A percentile compares a stretch with the other conserved stretches of the same genome.
phyloP scores from a whole-genome alignment of 37 sponge, comb jelly and placozoan species.

The Hexactinellida sp. region DNA sequence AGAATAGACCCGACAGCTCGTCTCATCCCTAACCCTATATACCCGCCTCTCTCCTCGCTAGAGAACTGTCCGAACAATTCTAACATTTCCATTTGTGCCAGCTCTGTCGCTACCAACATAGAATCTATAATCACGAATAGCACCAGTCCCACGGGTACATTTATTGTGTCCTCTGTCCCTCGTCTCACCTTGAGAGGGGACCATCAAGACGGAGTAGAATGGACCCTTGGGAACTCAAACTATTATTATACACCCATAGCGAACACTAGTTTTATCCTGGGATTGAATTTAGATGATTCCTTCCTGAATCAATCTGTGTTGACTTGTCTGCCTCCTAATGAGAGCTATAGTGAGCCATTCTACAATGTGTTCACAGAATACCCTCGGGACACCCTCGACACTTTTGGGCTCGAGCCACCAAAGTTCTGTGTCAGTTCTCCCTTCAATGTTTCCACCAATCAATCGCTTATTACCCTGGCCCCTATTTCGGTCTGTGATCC shows the following conservation, averaged over 20 bases:
- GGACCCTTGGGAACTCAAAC: not conserved
- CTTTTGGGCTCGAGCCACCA: not conserved
- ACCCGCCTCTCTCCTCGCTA: not conserved
- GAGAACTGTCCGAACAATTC: not conserved
- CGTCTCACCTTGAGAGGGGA: not conserved
- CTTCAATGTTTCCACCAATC: not conserved
- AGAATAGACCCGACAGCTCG: not conserved
- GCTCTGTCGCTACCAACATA: not conserved
- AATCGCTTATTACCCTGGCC: not conserved
- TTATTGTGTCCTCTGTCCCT: not conserved
- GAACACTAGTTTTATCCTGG: not conserved
- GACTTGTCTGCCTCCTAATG: not conserved
- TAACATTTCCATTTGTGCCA: not conserved
- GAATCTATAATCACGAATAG: not conserved
- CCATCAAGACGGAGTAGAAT: conserved; percentile 8
- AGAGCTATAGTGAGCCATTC: not conserved
- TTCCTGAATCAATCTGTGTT: not conserved
- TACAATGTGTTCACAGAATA: not conserved
- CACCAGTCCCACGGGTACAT: not conserved
- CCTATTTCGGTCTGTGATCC: not conserved
- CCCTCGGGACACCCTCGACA: not conserved
- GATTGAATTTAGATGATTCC: not conserved
- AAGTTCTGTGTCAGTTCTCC: not conserved
- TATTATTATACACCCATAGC: not conserved
- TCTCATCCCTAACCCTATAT: not conserved